These are phyloP conservation scores for Sinelater perroti DNA, from an alignment of 2,888 invertebrate species.

Conservation along the genomic window DNA sequence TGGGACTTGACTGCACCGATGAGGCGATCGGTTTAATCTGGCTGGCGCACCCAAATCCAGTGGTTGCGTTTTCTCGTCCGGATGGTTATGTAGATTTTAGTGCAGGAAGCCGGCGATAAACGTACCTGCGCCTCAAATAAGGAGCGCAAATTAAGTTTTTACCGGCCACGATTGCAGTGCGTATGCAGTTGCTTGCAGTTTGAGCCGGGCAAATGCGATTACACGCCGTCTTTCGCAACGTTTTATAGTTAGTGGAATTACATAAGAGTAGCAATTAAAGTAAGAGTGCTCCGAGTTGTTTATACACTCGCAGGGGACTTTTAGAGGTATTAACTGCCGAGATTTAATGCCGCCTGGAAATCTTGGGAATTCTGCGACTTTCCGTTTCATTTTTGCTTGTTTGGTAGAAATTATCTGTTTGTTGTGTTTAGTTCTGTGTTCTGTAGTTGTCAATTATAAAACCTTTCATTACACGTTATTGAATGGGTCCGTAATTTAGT, in stretches of 20 bases:
- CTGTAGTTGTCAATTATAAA: no score
- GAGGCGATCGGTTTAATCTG: conserved; percentile 26
- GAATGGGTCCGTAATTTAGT: no score
- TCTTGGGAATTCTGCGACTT: no score
- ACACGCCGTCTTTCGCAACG: not conserved
- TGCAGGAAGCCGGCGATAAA: conserved; percentile 14
- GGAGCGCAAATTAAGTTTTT: conserved; percentile 13
- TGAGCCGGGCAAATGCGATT: conserved; percentile 1
- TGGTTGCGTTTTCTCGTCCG: conserved; percentile 4
- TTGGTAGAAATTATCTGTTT: no score
- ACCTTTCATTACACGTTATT: no score
- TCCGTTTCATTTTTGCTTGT: no score
- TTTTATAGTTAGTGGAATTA: conserved; percentile 6
- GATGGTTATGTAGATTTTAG: conserved; percentile 13
- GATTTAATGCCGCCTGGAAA: not conserved
- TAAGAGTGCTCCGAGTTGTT: not conserved
- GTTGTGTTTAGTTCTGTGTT: no score
- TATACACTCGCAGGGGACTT: not conserved
- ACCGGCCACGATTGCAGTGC: conserved; percentile 1
- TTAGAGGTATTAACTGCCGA: not conserved
- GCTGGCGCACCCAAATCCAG: not conserved
- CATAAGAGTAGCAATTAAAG: conserved; percentile 7
- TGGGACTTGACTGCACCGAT: conserved; percentile 17
- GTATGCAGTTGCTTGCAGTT: conserved; percentile 2
- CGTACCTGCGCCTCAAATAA: conserved; percentile 12